These are phyloP conservation scores for Pemphredon lugubris DNA, from an alignment of 2,888 invertebrate species.

Conservation along the genomic window DNA sequence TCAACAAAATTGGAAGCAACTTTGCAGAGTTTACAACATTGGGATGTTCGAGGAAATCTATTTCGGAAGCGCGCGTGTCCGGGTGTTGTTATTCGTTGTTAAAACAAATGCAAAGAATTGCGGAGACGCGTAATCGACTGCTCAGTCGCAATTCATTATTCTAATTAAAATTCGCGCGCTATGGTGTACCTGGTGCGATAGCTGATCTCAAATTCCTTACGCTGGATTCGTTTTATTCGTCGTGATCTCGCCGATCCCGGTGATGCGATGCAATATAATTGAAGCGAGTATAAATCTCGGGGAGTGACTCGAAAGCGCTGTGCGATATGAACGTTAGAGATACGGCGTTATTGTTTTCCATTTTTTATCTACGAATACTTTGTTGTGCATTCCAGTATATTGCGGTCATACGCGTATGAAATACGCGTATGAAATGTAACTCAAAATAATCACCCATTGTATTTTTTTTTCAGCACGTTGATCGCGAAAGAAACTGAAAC, in stretches of 20 bases:
- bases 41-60: not conserved
- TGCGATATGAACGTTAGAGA: not conserved
- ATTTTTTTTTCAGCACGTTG: not conserved
- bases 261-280: slow-evolving; percentile 9
- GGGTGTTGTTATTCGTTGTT: not conserved
- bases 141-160: no score
- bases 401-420: no score
- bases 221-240: no score
- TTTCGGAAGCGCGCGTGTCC: not conserved
- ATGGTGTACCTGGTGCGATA: no score
- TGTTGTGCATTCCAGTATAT: no score
- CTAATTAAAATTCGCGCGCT: no score
- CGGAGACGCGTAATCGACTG: no score
- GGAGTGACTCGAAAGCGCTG: not conserved
- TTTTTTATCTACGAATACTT: no score
- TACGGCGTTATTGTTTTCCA: no score
- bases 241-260: no score
- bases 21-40: not conserved
- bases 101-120: no score
- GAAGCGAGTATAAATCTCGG: slow-evolving; percentile 32
- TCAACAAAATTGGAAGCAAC: not conserved
- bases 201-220: no score
- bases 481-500: not conserved
- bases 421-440: not conserved
- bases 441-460: not conserved